Percentiles rank a stretch among this genome's conserved stretches.
These are phyloP conservation scores for Rhynchotus rufescens DNA, from an alignment of 2,797 vertebrate genomes.

Conservation along the genomic window DNA sequence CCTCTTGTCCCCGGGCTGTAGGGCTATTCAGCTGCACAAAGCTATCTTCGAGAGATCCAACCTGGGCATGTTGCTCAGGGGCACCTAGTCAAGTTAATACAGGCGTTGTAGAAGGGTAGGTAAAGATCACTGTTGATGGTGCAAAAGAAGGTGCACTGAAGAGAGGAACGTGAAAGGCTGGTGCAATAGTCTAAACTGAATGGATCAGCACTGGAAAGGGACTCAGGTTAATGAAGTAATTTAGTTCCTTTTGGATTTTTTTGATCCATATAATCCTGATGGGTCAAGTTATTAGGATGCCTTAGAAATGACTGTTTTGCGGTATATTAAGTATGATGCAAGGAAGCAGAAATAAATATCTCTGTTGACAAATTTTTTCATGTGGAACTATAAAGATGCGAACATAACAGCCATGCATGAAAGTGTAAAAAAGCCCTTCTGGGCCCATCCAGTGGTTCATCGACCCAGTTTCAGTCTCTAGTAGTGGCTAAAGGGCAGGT, in stretches of 20 bases:
- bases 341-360: not conserved
- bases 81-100: no score
- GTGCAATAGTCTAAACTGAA: not conserved
- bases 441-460: not conserved
- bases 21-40: not conserved
- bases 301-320: not conserved
- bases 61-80: not conserved
- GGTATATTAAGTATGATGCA: no score
- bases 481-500: not conserved
- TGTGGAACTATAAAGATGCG: not conserved
- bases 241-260: not conserved
- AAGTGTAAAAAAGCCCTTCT: not conserved
- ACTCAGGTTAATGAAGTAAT: not conserved
- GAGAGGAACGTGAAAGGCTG: not conserved
- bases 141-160: not conserved
- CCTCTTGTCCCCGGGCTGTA: not conserved
- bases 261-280: not conserved
- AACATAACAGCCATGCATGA: not conserved
- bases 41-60: not conserved
- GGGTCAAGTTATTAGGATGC: not conserved
- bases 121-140: not conserved
- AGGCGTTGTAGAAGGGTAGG: not conserved
- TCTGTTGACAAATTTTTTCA: not conserved
- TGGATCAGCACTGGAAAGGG: accelerated
- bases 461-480: not conserved